Conservation (phyloP, 2,888 invertebrate species). For the Sarcophaga subvicina region DNA sequence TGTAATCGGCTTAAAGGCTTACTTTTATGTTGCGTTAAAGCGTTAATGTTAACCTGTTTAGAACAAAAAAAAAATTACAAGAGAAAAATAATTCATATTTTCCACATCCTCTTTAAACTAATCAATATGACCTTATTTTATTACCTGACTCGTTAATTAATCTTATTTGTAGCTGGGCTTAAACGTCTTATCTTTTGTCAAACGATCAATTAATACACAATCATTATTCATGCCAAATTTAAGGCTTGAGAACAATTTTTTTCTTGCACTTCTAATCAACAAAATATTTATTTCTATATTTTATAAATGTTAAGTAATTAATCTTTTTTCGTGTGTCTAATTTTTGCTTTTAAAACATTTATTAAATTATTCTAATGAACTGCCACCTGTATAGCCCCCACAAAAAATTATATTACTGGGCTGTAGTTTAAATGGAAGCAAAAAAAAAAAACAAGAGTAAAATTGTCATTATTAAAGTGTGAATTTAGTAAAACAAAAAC, state of each 20-base stretch:
- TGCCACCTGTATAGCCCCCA: conserved; percentile 64
- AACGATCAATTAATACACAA: conserved; percentile 20
- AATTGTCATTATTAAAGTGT: conserved; percentile 61
- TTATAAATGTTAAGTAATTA: conserved; percentile 43
- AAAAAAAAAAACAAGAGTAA: conserved; percentile 13
- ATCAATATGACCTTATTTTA: not conserved
- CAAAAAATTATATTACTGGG: conserved; percentile 35
- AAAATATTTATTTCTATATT: conserved; percentile 3
- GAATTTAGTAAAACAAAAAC: conserved; percentile 49
- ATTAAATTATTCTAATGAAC: conserved; percentile 68
- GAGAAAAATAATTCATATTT: not conserved
- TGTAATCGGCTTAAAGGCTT: not conserved
- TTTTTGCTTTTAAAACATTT: conserved; percentile 57
- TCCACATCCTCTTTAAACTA: not conserved
- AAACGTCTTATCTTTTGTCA: conserved; percentile 24
- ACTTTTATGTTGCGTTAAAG: not conserved
- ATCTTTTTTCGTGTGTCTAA: conserved; percentile 57
- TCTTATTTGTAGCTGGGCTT: not conserved
- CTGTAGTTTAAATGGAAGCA: not conserved
- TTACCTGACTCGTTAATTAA: not conserved
- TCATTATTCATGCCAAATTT: conserved; percentile 15
- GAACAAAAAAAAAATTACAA: not conserved
- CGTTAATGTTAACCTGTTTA: not conserved
- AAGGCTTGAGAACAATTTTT: not conserved
- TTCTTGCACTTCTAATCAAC: not conserved